A percentile compares a stretch with the other conserved stretches of the same genome.
These are phyloP conservation scores for Thermophis baileyi DNA, from an alignment of 2,113 vertebrate species.

Conservation along the genomic window DNA sequence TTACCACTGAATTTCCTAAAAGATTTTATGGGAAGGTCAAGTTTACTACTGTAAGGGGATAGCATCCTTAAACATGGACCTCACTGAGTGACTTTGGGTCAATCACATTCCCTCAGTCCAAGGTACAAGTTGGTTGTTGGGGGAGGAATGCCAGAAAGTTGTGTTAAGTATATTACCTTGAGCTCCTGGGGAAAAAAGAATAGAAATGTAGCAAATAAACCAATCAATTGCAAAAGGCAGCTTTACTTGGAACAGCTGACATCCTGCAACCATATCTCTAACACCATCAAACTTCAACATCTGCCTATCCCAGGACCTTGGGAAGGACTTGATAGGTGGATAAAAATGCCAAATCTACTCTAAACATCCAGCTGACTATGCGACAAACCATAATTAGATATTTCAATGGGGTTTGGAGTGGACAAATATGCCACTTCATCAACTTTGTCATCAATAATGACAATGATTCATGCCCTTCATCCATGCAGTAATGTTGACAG, in stretches of 20 bases:
- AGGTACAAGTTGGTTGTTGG: background rate
- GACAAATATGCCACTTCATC: too few species aligned
- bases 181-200: background rate
- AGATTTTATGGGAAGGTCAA: background rate
- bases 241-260: too few species aligned
- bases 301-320: too few species aligned
- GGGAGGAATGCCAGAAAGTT: background rate
- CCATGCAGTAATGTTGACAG: background rate
- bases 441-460: background rate
- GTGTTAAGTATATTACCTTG: background rate
- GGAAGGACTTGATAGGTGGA: too few species aligned
- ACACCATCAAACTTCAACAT: too few species aligned
- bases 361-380: too few species aligned
- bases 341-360: too few species aligned
- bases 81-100: background rate
- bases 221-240: too few species aligned
- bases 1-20: background rate
- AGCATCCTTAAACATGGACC: background rate
- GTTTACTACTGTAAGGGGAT: background rate
- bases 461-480: background rate
- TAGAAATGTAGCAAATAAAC: background rate
- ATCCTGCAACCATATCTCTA: too few species aligned
- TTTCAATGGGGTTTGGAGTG: too few species aligned
- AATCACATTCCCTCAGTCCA: background rate
- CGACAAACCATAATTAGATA: too few species aligned